Conservation (phyloP, 2,113 vertebrate species). For the Castor canadensis region DNA sequence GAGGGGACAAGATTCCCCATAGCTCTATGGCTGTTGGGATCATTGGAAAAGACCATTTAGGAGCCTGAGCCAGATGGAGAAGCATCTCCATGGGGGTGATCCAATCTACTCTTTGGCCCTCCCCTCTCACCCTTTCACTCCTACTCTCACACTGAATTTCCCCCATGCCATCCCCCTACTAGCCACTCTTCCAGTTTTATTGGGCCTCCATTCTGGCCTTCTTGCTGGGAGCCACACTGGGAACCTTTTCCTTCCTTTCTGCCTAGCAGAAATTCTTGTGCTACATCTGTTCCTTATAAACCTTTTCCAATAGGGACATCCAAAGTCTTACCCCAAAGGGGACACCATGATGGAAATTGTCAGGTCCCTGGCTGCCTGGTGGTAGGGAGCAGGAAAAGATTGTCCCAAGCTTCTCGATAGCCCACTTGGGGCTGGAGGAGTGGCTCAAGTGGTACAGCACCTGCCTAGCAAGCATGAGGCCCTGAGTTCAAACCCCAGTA, state of each 20-base stretch:
- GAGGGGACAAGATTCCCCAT: neutral
- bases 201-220: neutral
- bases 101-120: neutral
- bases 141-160: neutral
- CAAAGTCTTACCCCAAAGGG: neutral
- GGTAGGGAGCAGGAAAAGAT: neutral
- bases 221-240: neutral
- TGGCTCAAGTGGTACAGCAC: too few species aligned
- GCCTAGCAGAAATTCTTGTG: neutral
- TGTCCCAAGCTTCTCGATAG: neutral
- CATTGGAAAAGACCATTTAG: neutral
- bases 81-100: neutral
- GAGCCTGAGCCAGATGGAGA: neutral
- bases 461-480: too few species aligned
- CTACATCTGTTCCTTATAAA: neutral
- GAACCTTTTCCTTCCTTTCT: neutral
- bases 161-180: neutral
- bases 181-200: neutral
- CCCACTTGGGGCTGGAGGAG: neutral
- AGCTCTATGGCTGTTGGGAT: neutral
- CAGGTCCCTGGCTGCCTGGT: neutral
- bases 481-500: too few species aligned
- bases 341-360: neutral
- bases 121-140: neutral
- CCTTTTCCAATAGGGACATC: neutral